phyloP scores from a whole-genome alignment of 2,888 invertebrate genomes.

The Polymixis lichenea region DNA sequence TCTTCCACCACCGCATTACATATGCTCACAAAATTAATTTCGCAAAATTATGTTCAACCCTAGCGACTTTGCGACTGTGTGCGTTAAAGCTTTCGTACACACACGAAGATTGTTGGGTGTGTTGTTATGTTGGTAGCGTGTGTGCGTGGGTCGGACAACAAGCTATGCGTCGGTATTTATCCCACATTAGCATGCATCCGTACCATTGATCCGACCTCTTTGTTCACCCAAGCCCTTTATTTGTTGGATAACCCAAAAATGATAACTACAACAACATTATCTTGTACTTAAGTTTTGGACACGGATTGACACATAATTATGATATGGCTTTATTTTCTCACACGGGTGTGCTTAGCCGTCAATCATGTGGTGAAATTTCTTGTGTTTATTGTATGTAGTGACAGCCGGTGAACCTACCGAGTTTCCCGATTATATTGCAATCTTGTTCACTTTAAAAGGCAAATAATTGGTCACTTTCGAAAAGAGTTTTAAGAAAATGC shows the following conservation, averaged over 20 bases:
- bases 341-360: conserved; percentile 29
- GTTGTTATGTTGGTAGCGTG: conserved; percentile 49
- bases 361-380: conserved; percentile 52
- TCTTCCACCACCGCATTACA: conserved; percentile 44
- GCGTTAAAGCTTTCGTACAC: conserved; percentile 46
- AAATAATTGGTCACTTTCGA: conserved; percentile 56
- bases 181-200: conserved; percentile 87
- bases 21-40: conserved; percentile 58
- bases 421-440: conserved; percentile 60
- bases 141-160: conserved; percentile 76
- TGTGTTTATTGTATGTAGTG: conserved; percentile 38
- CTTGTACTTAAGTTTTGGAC: conserved; percentile 58
- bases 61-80: conserved; percentile 60
- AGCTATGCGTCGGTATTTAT: conserved; percentile 84
- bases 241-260: conserved; percentile 71
- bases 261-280: conserved; percentile 70
- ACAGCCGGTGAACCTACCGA: conserved; percentile 37
- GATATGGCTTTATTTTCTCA: conserved; percentile 51
- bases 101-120: conserved; percentile 38
- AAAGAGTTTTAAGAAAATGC: conserved; percentile 37
- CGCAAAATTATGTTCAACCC: conserved; percentile 68
- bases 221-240: conserved; percentile 80
- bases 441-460: conserved; percentile 39
- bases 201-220: conserved; percentile 85
- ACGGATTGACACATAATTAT: conserved; percentile 57